A percentile compares a stretch with the other conserved stretches of the same genome.
These are phyloP conservation scores for Amphiprion percula DNA, from an alignment of 2,113 vertebrate genomes.

Conservation along the genomic window DNA sequence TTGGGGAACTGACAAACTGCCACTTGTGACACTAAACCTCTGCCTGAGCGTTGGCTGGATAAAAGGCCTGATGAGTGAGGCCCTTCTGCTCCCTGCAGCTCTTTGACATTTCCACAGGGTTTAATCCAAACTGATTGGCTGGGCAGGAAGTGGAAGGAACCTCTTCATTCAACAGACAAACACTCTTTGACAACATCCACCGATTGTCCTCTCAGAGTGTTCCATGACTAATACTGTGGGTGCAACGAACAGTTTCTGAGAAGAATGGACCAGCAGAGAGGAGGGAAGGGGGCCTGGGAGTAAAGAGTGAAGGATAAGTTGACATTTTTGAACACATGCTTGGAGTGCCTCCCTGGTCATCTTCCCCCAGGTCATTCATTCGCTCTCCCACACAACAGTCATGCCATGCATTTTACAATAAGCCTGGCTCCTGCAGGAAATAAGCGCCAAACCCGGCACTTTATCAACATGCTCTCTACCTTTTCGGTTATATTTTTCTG, in stretches of 20 bases:
- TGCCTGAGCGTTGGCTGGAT: conserved; percentile 42
- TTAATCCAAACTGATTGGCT: conserved; percentile 66
- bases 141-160: conserved; percentile 63
- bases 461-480: conserved; percentile 3
- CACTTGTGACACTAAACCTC: conserved; percentile 64
- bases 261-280: conserved; percentile 11
- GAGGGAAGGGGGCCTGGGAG: conserved; percentile 12
- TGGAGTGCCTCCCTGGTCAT: conserved; percentile 58
- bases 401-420: conserved; percentile 67
- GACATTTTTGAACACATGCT: conserved; percentile 65
- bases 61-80: conserved; percentile 66
- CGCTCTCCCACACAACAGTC: conserved; percentile 66
- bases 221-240: conserved; percentile 60
- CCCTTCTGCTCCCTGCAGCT: conserved; percentile 47
- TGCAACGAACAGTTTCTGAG: conserved; percentile 46
- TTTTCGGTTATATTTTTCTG: conserved; percentile 4
- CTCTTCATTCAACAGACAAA: conserved; percentile 70
- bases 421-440: conserved; percentile 55
- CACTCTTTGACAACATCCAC: conserved; percentile 65
- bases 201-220: conserved; percentile 62
- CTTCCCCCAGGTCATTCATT: conserved; percentile 72
- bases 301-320: conserved; percentile 46
- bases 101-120: conserved; percentile 57
- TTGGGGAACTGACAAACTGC: conserved; percentile 57
- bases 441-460: conserved; percentile 14